Evolutionary conservation across 2,888 invertebrate species (phyloP).

Genomic region (Seira sanloemensis): DNA sequence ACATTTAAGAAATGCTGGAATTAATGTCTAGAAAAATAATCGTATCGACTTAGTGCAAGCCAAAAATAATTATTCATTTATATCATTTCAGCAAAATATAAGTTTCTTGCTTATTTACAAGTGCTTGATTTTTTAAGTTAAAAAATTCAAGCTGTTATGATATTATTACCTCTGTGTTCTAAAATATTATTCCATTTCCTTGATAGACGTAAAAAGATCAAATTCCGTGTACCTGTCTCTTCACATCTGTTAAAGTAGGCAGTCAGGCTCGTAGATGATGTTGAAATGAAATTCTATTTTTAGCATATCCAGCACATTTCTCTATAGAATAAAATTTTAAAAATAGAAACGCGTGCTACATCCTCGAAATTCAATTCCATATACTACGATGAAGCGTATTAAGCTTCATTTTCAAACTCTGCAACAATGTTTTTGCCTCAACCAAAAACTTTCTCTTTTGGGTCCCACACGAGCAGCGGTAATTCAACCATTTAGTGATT

Average conservation of each 20-base stretch:
- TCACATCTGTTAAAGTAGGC: not conserved
- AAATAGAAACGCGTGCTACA: constrained; percentile 27
- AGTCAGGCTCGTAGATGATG: not conserved
- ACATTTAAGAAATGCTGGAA: too few relatives aligned
- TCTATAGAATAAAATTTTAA: constrained; percentile 36
- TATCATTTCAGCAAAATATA: too few relatives aligned
- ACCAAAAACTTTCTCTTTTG: not conserved
- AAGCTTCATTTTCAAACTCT: not conserved
- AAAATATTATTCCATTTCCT: not conserved
- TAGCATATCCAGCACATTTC: constrained; percentile 50
- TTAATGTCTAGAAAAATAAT: too few relatives aligned
- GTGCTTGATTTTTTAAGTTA: too few relatives aligned
- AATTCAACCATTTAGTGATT: not conserved
- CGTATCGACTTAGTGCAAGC: too few relatives aligned
- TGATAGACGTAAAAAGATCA: too few relatives aligned
- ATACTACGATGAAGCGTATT: not conserved
- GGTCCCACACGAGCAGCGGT: too few relatives aligned
- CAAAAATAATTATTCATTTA: too few relatives aligned
- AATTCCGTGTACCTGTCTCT: not conserved
- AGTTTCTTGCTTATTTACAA: too few relatives aligned
- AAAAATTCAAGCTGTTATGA: too few relatives aligned
- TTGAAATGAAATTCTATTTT: constrained; percentile 45
- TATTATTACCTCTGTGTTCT: not conserved
- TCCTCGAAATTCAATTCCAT: not conserved
- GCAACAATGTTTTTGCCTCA: constrained; percentile 1